Evolutionary conservation across 1,140 invertebrate genomes (phyloP).

Genomic region (Diabrotica virgifera): DNA sequence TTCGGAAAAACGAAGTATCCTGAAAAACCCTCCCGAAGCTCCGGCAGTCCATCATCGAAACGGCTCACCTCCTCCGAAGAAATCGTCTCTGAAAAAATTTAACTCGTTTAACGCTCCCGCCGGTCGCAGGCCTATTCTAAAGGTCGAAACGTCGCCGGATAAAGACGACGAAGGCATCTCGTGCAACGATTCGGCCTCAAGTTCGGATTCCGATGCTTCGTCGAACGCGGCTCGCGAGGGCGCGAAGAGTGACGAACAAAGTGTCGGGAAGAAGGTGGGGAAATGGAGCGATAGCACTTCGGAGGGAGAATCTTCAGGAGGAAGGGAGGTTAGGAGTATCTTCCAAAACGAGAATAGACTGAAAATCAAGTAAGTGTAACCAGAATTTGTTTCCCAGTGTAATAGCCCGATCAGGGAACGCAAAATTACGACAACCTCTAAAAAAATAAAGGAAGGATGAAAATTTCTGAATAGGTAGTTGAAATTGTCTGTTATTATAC

Average conservation of each 20-base stretch:
- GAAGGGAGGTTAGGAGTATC: constrained; percentile 58
- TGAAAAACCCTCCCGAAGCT: constrained; percentile 17
- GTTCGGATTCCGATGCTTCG: constrained; percentile 31
- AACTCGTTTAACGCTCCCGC: constrained; percentile 16
- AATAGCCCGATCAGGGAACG: no score
- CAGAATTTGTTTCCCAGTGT: no score
- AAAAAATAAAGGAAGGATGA: no score
- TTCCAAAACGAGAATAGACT: constrained; percentile 53
- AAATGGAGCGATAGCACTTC: constrained; percentile 44
- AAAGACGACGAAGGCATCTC: constrained; percentile 46
- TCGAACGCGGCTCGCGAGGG: constrained; percentile 14
- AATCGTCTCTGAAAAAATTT: constrained; percentile 30
- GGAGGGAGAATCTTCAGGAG: constrained; percentile 61
- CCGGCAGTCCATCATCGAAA: constrained; percentile 11
- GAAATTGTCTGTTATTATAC: no score
- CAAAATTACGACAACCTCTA: no score
- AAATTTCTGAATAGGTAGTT: no score
- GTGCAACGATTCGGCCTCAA: constrained; percentile 43
- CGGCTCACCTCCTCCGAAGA: constrained; percentile 22
- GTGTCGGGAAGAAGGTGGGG: constrained; percentile 4
- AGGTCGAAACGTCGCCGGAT: constrained; percentile 24
- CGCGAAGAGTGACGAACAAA: constrained; percentile 6
- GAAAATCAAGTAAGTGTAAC: constrained; percentile 40
- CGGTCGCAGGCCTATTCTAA: constrained; percentile 24
- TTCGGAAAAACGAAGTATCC: constrained; percentile 12